phyloP scores from a whole-genome alignment of 37 sponge, comb jelly and placozoan species.

The Aphrocallistes beatrix region DNA sequence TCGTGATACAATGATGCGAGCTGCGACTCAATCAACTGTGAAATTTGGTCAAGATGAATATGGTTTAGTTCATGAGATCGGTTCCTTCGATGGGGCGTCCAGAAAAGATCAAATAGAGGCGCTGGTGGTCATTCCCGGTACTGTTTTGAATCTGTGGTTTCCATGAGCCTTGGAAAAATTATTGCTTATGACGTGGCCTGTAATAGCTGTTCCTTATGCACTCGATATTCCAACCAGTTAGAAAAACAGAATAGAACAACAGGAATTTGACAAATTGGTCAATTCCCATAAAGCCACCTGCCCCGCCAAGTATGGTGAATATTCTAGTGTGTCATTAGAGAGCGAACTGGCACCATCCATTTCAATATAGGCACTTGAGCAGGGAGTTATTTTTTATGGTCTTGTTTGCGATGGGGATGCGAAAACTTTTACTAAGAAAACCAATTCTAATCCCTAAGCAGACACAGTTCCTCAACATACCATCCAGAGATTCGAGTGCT shows the following conservation, averaged over 20 bases:
- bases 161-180: background rate
- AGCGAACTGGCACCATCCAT: background rate
- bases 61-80: background rate
- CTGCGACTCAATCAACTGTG: background rate
- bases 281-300: background rate
- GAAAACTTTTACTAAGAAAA: too few species aligned
- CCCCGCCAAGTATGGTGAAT: background rate
- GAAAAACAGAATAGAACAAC: background rate
- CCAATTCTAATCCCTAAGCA: too few species aligned
- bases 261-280: background rate
- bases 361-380: background rate
- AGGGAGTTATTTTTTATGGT: too few species aligned
- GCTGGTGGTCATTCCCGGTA: background rate
- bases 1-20: background rate
- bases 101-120: background rate
- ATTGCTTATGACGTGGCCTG: background rate
- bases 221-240: background rate
- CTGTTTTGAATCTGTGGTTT: background rate
- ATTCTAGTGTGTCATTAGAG: background rate
- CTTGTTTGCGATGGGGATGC: too few species aligned
- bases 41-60: background rate
- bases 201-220: background rate
- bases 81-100: constrained; percentile 9
- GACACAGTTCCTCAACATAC: too few species aligned
- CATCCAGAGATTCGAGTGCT: too few species aligned